Evolutionary conservation across 2,797 vertebrate genomes (phyloP), one percentile per base, ranked within the genome.

Genomic region (Paratrypauchen microcephalus): DNA sequence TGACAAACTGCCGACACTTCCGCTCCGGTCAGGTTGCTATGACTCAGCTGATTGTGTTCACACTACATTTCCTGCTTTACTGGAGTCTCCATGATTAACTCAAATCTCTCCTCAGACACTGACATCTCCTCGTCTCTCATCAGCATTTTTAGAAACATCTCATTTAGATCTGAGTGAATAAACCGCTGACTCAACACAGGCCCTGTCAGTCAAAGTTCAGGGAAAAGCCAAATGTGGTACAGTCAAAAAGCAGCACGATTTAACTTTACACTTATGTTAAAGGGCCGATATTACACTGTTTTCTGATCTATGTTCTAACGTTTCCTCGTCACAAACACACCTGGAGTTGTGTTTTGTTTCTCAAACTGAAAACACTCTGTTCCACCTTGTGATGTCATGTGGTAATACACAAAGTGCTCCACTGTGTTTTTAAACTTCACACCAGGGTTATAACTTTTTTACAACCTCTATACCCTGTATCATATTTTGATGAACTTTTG

Each of bases 161-260:
- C 74, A 70, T 65, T 57, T 79, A 75, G 79, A 78, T 82, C 75
- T 60, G 73, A 52, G 79, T 79, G 84, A 6, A 75, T 72, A 81
- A 85, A 81, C 69, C 69, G 76, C 83, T 80, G 80, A 86, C 81
- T 87, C 87, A 81, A 81, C 86, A 76, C 79, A 84, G 86, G 81
- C 74, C 83, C 86, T 86, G 92, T 90, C 91, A 90, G 87, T 92
- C 89, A 92, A 86, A 86, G 83, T 87, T 57, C 24, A 28, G 86
- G 83, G 39, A 41, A 12, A 41, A 13, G 86, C 86, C 86, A 87
- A 79, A 78, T 88, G 89, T 84, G 24, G 21, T 1, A 0, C 50
- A 54, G 50, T 39, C 1, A 12, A 39, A 12, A 39, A 9, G 9
- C 36, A 11, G 36, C 8, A 2, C 36, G 2, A 9, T 39, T 39